Evolutionary conservation across 2,113 vertebrate species (phyloP).

Genomic region (Guaruba guarouba): DNA sequence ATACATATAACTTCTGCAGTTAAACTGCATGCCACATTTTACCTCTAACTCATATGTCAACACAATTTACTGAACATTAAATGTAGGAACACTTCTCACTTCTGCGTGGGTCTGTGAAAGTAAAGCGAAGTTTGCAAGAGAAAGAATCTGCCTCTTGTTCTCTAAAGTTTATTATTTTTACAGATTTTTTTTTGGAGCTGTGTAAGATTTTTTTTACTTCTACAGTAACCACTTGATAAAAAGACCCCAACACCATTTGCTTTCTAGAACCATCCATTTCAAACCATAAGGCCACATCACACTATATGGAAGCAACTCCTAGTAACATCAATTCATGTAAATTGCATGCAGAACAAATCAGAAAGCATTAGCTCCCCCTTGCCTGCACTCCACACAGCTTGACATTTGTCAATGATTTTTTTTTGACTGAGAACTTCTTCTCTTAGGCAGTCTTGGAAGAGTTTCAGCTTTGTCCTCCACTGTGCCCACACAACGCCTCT

Average conservation of each 20-base stretch:
- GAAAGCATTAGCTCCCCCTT: neutral
- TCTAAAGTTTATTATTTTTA: neutral
- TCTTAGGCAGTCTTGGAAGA: slow-evolving; percentile 18
- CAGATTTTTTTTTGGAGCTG: accelerated
- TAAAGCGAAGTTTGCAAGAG: neutral
- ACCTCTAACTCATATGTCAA: neutral
- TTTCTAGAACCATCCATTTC: neutral
- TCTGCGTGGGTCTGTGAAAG: neutral
- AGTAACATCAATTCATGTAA: neutral
- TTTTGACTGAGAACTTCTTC: neutral
- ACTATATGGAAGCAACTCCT: neutral
- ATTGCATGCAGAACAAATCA: neutral
- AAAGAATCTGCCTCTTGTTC: neutral
- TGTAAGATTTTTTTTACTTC: neutral
- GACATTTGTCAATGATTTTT: slow-evolving; percentile 41
- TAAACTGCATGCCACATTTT: neutral
- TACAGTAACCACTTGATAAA: neutral
- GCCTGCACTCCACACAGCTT: neutral
- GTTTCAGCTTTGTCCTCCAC: slow-evolving; percentile 43
- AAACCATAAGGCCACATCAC: neutral
- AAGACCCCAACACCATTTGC: neutral
- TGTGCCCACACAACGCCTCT: neutral
- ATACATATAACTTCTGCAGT: neutral
- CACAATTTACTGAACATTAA: neutral
- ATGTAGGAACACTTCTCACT: neutral